A percentile compares a stretch with the other conserved stretches of the same genome.
Evolutionary conservation across 1,140 invertebrate species (phyloP).

Genomic region (Drosophila gunungcola): DNA sequence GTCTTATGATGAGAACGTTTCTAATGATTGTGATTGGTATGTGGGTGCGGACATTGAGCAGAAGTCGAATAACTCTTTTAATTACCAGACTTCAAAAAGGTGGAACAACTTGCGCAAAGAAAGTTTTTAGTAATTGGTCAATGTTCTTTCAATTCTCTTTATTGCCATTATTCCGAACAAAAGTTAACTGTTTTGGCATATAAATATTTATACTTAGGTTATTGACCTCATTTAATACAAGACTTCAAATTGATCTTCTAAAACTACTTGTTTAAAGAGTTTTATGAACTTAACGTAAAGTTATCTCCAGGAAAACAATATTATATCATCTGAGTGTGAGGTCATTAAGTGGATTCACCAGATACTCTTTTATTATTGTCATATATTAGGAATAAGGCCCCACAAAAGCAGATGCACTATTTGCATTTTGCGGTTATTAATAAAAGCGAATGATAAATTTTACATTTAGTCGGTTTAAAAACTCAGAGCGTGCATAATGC

Average conservation of each 20-base stretch:
- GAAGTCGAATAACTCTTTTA: constrained; percentile 13
- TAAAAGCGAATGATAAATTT: not conserved
- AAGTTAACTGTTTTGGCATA: not conserved
- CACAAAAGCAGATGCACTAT: not conserved
- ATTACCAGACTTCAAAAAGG: constrained; percentile 17
- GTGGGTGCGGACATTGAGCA: constrained; percentile 41
- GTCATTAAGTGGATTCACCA: constrained; percentile 8
- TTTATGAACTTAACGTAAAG: no score
- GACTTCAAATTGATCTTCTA: no score
- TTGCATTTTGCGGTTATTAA: constrained; percentile 1
- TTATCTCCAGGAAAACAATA: no score
- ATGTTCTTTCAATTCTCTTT: not conserved
- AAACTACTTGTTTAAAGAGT: no score
- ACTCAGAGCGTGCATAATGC: constrained; percentile 3
- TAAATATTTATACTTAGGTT: not conserved
- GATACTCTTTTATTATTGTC: not conserved
- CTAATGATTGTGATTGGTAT: constrained; percentile 3
- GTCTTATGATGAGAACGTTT: constrained; percentile 11
- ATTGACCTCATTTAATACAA: constrained; percentile 4
- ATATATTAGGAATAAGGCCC: not conserved
- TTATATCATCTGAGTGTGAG: not conserved
- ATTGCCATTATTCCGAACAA: constrained; percentile 11
- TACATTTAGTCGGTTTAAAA: not conserved
- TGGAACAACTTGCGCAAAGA: constrained; percentile 9
- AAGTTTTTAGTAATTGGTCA: constrained; percentile 8